Base-by-base conservation (phyloP, 2,113 vertebrate species). In the Rhodinocichla rosea region DNA sequence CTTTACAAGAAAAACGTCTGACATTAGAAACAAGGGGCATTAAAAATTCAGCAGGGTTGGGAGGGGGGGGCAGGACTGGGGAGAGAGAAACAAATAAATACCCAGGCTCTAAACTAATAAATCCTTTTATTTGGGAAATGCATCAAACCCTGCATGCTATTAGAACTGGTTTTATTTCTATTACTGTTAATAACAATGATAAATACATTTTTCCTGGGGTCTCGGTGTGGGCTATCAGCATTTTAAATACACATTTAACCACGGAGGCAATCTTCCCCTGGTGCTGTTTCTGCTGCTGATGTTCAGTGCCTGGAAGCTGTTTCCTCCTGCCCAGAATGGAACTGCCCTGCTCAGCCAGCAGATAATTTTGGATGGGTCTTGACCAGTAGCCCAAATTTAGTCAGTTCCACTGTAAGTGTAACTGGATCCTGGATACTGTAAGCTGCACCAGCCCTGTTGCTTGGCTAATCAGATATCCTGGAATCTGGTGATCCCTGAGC, bases 1-100 rank as follows among this genome's bases (percentile, higher is more conserved):
- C 95, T 86, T 94, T 93, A 75, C 88, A 92, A 96, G 94, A 95
- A 93, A 92, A 97, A 95, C 16, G 69, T 44, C 96, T 95, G 96
- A 88, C 93, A 83, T 96, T 97, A 95, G 93, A 81, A 95, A 94
- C 92, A 63, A 70, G 6, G 39, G 35, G 44, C 85, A 96, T 96
- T 95, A 97, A 97, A 96, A 95, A 97, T 96, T 95, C 93, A 96
- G 7, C 88, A 90, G 18, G 2, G 55, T 26, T 89, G 68, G 88
- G 47, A 4, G 57, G 11, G 19, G 19, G 75, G 80, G 63, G 63
- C 59, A 90, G 82, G 86, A 68, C 49, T 78, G 85, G 44, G 55
- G 88, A 90, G 87, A 68, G 74, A 94, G 92, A 93, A 96, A 90
- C 94, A 96, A 95, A 96, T 94, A 95, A 95, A 96, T 68, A 89